These are phyloP conservation scores for Coelopa frigida DNA, from an alignment of 1,140 invertebrate genomes.

Conservation along the genomic window DNA sequence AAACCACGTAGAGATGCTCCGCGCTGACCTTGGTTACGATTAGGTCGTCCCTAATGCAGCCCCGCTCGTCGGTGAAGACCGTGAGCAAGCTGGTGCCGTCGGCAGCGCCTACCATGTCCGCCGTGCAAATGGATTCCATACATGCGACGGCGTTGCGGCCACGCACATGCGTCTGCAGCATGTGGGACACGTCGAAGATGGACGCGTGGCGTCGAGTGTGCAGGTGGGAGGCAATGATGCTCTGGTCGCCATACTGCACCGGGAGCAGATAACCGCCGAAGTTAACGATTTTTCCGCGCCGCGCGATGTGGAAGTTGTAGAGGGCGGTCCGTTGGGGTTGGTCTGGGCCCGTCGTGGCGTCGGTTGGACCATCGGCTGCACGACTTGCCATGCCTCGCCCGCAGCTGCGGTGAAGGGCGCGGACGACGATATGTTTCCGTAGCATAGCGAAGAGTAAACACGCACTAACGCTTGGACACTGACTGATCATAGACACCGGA, in stretches of 20 bases:
- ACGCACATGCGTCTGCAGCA: slow-evolving; percentile 83
- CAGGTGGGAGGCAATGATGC: slow-evolving; percentile 76
- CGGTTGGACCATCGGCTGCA: too few relatives aligned
- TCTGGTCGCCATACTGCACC: slow-evolving; percentile 73
- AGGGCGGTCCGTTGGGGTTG: slow-evolving; percentile 57
- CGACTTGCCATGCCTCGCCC: too few relatives aligned
- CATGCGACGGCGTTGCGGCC: slow-evolving; percentile 69
- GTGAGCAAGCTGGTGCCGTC: slow-evolving; percentile 68
- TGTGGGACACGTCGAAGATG: slow-evolving; percentile 97
- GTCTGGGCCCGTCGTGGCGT: too few relatives aligned
- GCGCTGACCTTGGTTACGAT: slow-evolving; percentile 84
- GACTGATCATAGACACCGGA: too few relatives aligned
- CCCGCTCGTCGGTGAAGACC: slow-evolving; percentile 85
- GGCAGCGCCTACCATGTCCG: slow-evolving; percentile 68
- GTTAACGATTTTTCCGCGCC: slow-evolving; percentile 82
- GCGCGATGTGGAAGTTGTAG: slow-evolving; percentile 77
- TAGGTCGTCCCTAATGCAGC: slow-evolving; percentile 95
- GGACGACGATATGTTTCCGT: too few relatives aligned
- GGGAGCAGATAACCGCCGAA: slow-evolving; percentile 91
- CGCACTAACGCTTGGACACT: too few relatives aligned
- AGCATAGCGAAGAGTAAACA: too few relatives aligned
- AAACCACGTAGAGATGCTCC: slow-evolving; percentile 83
- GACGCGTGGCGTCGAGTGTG: slow-evolving; percentile 76
- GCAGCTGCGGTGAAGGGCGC: too few relatives aligned
- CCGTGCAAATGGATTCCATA: slow-evolving; percentile 78